phyloP scores from a whole-genome alignment of 1,140 invertebrate genomes.

The Monomorium pharaonis region DNA sequence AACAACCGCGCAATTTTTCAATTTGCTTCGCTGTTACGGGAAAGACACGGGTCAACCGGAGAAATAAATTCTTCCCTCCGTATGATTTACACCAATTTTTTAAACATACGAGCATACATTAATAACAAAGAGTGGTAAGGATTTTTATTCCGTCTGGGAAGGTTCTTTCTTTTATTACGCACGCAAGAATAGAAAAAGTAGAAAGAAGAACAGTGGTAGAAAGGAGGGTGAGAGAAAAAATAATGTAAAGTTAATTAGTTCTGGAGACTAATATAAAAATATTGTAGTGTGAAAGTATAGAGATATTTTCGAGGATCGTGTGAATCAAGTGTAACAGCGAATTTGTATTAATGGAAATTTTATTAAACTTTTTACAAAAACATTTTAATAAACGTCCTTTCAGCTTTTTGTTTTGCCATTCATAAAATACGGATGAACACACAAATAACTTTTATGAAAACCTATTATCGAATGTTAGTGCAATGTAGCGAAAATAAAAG shows the following conservation, averaged over 20 bases:
- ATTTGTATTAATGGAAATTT: constrained; percentile 44
- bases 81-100: not conserved
- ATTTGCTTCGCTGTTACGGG: not conserved
- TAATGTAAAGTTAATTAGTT: not conserved
- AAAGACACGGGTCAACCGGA: constrained; percentile 8
- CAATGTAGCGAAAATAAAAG: constrained; percentile 16
- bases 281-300: not conserved
- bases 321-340: constrained; percentile 5
- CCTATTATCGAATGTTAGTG: constrained; percentile 22
- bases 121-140: not conserved
- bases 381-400: constrained; percentile 40
- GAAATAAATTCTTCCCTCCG: not conserved
- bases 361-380: constrained; percentile 39
- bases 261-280: not conserved
- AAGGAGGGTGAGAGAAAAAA: not conserved
- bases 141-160: not conserved
- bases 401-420: constrained; percentile 18
- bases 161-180: not conserved
- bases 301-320: not conserved
- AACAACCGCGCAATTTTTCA: not conserved
- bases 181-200: not conserved
- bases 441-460: constrained; percentile 40
- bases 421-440: constrained; percentile 13
- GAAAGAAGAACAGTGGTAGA: not conserved
- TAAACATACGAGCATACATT: not conserved